phyloP scores from a whole-genome alignment of 2,797 vertebrate species.

The Tapera naevia region DNA sequence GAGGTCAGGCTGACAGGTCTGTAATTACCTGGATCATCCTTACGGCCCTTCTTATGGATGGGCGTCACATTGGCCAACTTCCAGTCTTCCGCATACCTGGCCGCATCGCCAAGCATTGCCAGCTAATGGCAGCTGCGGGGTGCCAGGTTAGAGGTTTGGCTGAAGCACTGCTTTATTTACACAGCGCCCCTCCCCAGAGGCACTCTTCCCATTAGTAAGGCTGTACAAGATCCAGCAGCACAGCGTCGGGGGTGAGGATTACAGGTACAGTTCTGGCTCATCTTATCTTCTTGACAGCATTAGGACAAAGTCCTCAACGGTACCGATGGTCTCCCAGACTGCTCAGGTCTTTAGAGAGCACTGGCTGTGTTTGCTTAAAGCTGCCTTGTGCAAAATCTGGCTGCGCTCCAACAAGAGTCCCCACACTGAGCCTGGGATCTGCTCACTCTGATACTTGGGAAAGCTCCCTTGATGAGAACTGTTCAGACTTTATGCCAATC shows the following conservation, averaged over 20 bases:
- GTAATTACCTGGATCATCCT: too few species aligned
- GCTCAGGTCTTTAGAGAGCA: neutral
- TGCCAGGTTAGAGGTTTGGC: neutral
- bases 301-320: neutral
- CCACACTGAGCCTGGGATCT: fast-evolving
- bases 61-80: too few species aligned
- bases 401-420: neutral
- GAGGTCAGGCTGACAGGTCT: too few species aligned
- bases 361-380: neutral
- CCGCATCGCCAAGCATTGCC: neutral
- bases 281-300: neutral
- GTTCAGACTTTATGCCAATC: neutral
- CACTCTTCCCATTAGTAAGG: fast-evolving
- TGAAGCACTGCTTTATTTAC: neutral
- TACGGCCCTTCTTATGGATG: too few species aligned
- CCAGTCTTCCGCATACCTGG: too few species aligned
- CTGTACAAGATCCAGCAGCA: fast-evolving
- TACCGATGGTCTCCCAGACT: neutral
- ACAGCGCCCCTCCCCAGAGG: fast-evolving
- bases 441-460: neutral
- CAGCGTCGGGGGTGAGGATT: fast-evolving
- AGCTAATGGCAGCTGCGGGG: neutral
- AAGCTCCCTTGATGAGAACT: neutral
- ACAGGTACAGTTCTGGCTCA: neutral
- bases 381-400: neutral